These are phyloP conservation scores for Arrhamphus sclerolepis DNA, from an alignment of 2,797 vertebrate genomes.

Conservation along the genomic window DNA sequence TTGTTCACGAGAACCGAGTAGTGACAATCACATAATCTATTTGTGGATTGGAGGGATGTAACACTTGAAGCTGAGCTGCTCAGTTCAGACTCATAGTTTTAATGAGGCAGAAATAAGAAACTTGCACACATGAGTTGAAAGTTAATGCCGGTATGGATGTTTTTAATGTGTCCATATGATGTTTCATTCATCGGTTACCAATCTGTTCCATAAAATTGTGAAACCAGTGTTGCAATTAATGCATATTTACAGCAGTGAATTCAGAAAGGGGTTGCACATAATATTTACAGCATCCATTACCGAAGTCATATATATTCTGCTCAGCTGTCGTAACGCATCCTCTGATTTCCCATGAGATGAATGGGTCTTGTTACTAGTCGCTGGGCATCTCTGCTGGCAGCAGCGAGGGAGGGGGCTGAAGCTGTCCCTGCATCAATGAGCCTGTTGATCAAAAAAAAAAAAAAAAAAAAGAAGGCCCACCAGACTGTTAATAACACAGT, in stretches of 20 bases:
- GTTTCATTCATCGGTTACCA: too few species aligned
- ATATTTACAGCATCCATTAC: too few species aligned
- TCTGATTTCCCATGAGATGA: slow-evolving; percentile 59
- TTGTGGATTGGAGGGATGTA: slow-evolving; percentile 27
- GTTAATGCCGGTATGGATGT: too few species aligned
- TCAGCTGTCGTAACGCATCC: slow-evolving; percentile 26
- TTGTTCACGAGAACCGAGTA: slow-evolving; percentile 54
- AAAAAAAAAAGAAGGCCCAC: too few species aligned
- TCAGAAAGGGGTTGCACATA: too few species aligned
- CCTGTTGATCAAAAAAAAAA: slow-evolving; percentile 76
- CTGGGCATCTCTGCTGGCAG: slow-evolving; percentile 61
- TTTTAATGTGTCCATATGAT: too few species aligned
- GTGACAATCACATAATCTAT: slow-evolving; percentile 53
- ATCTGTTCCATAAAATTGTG: too few species aligned
- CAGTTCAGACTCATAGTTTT: not conserved
- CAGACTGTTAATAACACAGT: slow-evolving; percentile 69
- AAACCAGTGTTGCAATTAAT: too few species aligned
- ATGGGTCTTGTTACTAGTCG: slow-evolving; percentile 66
- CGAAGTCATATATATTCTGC: not conserved
- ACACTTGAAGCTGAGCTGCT: slow-evolving; percentile 21
- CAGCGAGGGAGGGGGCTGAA: slow-evolving; percentile 13
- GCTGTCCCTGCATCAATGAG: slow-evolving; percentile 72
- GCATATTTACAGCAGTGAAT: too few species aligned
- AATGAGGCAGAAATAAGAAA: not conserved
- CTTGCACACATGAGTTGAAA: too few species aligned